phyloP scores from a whole-genome alignment of 2,888 invertebrate genomes.

The Hydrotaea cyrtoneurina region DNA sequence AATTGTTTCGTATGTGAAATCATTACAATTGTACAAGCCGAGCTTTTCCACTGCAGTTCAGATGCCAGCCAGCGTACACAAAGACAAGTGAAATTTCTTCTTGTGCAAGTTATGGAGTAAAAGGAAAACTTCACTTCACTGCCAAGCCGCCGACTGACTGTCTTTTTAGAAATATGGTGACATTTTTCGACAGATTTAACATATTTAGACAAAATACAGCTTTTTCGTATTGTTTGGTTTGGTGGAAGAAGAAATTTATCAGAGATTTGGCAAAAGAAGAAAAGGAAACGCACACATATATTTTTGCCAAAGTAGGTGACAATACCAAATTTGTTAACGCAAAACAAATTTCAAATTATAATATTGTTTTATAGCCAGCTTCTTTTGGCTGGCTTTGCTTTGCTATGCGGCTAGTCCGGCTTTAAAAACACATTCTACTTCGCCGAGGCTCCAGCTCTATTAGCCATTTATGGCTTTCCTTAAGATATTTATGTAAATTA shows the following conservation, averaged over 20 bases:
- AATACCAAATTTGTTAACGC: constrained; percentile 57
- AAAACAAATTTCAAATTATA: constrained; percentile 45
- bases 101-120: not conserved
- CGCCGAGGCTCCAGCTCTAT: constrained; percentile 23
- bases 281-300: not conserved
- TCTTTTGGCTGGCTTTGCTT: not conserved
- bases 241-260: not conserved
- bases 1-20: constrained; percentile 14
- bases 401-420: no score
- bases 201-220: constrained; percentile 26
- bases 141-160: not conserved
- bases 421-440: not conserved
- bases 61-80: no score
- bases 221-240: not conserved
- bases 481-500: constrained; percentile 62
- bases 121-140: not conserved
- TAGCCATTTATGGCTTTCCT: constrained; percentile 48
- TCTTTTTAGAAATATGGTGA: not conserved
- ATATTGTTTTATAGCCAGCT: constrained; percentile 14
- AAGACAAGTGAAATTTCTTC: constrained; percentile 29
- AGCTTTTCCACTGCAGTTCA: no score
- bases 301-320: constrained; percentile 48
- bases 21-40: constrained; percentile 12
- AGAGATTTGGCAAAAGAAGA: not conserved
- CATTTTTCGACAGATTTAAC: constrained; percentile 22